A percentile compares a stretch with the other conserved stretches of the same genome.
Evolutionary conservation across 2,113 vertebrate genomes (phyloP).

Genomic region (Sinocyclocheilus anshuiensis): DNA sequence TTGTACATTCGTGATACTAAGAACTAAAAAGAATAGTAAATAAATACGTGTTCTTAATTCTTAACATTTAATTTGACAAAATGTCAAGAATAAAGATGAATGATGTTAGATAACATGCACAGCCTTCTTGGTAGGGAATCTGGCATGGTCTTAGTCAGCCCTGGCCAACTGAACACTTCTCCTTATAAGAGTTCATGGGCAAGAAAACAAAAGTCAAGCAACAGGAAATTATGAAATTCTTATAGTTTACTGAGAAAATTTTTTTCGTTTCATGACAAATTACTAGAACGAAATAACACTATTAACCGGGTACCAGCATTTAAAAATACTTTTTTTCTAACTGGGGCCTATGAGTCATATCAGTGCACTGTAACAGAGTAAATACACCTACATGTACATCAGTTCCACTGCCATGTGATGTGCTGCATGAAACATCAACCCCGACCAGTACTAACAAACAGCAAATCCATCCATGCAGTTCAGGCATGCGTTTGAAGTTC

Average conservation of each 20-base stretch:
- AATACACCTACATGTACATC: conserved; percentile 17
- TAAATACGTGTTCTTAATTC: too few species aligned
- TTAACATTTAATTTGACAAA: too few species aligned
- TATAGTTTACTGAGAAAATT: neutral
- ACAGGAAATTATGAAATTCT: neutral
- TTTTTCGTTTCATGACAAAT: neutral
- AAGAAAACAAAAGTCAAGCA: neutral
- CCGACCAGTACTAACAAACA: neutral
- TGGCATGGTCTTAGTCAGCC: neutral
- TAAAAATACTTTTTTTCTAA: neutral
- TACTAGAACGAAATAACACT: neutral
- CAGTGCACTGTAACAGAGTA: neutral
- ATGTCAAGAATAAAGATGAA: too few species aligned
- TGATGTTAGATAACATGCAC: too few species aligned
- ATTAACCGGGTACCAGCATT: neutral
- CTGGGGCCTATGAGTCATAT: neutral
- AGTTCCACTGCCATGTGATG: conserved; percentile 11
- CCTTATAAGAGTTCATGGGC: neutral
- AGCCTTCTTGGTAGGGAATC: neutral
- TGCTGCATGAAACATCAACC: conserved; percentile 24
- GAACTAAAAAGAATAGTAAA: too few species aligned
- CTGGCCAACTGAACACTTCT: neutral
- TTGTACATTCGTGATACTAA: too few species aligned
- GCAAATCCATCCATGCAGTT: neutral
- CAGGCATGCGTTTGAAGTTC: conserved; percentile 6